Evolutionary conservation across 1,140 invertebrate genomes (phyloP).

Genomic region (Neodiprion pinetum): DNA sequence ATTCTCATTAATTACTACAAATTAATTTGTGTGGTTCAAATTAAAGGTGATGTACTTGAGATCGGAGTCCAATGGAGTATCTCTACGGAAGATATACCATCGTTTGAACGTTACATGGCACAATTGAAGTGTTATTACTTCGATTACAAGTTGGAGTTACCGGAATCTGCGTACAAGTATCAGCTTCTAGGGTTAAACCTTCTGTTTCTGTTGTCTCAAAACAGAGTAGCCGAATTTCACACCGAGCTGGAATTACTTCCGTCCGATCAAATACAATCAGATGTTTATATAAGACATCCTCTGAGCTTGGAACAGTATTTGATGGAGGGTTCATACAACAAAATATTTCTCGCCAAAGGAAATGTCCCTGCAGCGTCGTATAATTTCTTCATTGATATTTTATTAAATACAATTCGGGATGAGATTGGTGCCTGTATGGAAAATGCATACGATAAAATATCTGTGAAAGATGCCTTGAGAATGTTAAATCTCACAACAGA

Average conservation of each 20-base stretch:
- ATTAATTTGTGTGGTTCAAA: conserved; percentile 11
- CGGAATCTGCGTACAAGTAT: conserved; percentile 94
- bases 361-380: conserved; percentile 97
- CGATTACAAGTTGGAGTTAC: conserved; percentile 91
- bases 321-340: conserved; percentile 99
- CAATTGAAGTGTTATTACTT: conserved; percentile 98
- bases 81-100: conserved; percentile 87
- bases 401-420: conserved; percentile 93
- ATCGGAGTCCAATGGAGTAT: conserved; percentile 97
- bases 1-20: background rate
- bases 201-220: conserved; percentile 94
- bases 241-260: conserved; percentile 97
- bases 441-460: conserved; percentile 93
- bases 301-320: conserved; percentile 96
- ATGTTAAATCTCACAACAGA: conserved; percentile 88
- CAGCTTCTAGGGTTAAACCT: conserved; percentile 95
- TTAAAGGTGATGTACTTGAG: conserved; percentile 87
- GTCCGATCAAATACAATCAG: conserved; percentile 89
- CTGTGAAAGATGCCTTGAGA: conserved; percentile 84
- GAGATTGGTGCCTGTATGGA: conserved; percentile 97
- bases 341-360: conserved; percentile 88
- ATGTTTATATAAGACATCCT: conserved; percentile 95
- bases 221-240: conserved; percentile 97
- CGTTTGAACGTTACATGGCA: conserved; percentile 96
- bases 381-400: conserved; percentile 96